phyloP scores from a whole-genome alignment of 2,888 invertebrate genomes.

The Neuroscelio doddi region DNA sequence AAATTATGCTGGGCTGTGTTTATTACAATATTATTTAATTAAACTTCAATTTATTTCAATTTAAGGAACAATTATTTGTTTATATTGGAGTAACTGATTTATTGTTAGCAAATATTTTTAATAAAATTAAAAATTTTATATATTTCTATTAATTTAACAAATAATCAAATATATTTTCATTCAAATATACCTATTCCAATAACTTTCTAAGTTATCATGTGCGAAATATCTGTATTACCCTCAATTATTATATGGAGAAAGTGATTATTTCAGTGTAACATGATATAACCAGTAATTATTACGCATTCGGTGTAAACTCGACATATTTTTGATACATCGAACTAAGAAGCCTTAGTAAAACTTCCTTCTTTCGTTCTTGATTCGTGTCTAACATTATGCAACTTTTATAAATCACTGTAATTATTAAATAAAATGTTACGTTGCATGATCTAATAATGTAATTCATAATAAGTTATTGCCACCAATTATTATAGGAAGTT shows the following conservation, averaged over 20 bases:
- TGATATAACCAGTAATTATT: constrained; percentile 12
- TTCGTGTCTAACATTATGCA: neutral
- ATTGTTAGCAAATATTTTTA: too few relatives aligned
- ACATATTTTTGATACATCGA: constrained; percentile 30
- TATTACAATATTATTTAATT: too few relatives aligned
- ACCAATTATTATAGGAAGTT: too few relatives aligned
- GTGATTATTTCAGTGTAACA: constrained; percentile 18
- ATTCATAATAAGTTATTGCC: too few relatives aligned
- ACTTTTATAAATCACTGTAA: constrained; percentile 2
- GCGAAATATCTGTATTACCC: constrained; percentile 8
- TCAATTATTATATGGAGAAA: constrained; percentile 20
- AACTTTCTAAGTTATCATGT: neutral
- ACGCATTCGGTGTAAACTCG: constrained; percentile 32
- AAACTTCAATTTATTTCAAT: too few relatives aligned
- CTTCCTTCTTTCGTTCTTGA: constrained; percentile 31
- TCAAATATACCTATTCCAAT: neutral
- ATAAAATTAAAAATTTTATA: too few relatives aligned
- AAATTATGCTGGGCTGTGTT: too few relatives aligned
- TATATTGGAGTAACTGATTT: too few relatives aligned
- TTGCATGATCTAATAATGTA: too few relatives aligned
- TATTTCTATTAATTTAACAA: too few relatives aligned
- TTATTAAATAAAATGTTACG: neutral
- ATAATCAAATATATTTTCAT: too few relatives aligned
- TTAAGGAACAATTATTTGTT: too few relatives aligned
- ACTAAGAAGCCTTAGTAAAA: constrained; percentile 31